Base-by-base conservation (phyloP, 1,140 invertebrate genomes). In the Drosophila tropicalis region DNA sequence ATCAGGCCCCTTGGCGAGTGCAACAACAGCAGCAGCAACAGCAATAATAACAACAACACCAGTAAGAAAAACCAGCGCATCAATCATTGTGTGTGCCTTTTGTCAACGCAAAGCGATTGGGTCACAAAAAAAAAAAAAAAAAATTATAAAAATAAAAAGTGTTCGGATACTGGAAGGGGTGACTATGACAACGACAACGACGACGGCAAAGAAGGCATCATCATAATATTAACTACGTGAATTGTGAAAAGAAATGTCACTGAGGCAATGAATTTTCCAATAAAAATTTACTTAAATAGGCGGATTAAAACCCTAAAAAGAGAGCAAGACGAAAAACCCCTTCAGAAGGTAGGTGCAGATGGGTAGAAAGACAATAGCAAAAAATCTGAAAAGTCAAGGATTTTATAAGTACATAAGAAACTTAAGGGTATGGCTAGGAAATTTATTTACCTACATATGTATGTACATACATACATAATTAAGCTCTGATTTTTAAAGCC, bases 41-140 rank as follows among this genome's bases (percentile, higher is more conserved):
- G 65, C 72, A 77, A 77, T 62, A 71, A 77, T 44, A 44, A 51
- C 74, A 77, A 70, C 72, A 77, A 77, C 66, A 71, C 70, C 57
- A 36, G 34, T 22, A 32, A 36, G 69, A 51, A 51, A 9, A 71
- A 70, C 63, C 40, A 71, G 40, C 29, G 79, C 79, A 61, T 81
- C 67, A 70, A 77, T 77, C 74, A 77, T 44, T 55, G 17, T 54
- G 72, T 51, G 44, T 51, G 17, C 56, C 72, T 76, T 76, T 76
- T 76, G 73, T 76, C 73, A 76, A 76, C 73, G 66, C 67, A 76
- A 76, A 66, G 60, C 67, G 22, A 6, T 56, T 29, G 54, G 19
- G 25, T 22, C 36, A 39, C 36, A 39, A 12, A 39, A 39, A 13
- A 13, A 39, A 39, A 0, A 44, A 17, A 44, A 17, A 29, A 6